Conservation (phyloP, 2,113 vertebrate genomes). For the Macrotus californicus region DNA sequence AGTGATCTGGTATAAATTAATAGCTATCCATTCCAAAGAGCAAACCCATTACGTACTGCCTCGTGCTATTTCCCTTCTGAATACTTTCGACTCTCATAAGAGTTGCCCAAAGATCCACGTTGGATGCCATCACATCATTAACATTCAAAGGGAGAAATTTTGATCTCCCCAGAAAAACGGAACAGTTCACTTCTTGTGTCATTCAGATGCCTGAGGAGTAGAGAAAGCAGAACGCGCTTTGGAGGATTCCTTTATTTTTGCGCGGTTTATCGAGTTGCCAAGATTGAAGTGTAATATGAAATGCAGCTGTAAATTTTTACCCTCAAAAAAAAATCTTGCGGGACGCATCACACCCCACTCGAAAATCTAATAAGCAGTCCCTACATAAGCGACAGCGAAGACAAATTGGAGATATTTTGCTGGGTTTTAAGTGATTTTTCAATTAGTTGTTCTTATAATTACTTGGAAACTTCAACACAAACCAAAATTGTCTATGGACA, state of each 20-base stretch:
- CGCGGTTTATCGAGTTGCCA: background rate
- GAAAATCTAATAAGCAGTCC: background rate
- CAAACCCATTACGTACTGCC: slow-evolving; percentile 63
- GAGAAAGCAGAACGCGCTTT: background rate
- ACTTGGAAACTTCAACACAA: slow-evolving; percentile 32
- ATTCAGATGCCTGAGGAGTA: background rate
- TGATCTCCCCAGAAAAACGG: slow-evolving; percentile 48
- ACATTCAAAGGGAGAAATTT: slow-evolving; percentile 42
- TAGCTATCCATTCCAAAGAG: slow-evolving; percentile 62
- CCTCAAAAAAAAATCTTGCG: background rate
- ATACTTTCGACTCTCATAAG: slow-evolving; percentile 43
- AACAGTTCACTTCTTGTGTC: slow-evolving; percentile 8
- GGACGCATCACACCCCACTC: background rate
- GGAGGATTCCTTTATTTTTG: background rate
- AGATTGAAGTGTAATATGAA: slow-evolving; percentile 6
- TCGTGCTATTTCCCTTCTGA: slow-evolving; percentile 70
- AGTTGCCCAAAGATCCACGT: slow-evolving; percentile 57
- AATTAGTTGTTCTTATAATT: slow-evolving; percentile 27
- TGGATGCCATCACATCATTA: slow-evolving; percentile 58
- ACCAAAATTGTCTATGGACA: slow-evolving; percentile 1
- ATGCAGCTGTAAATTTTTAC: background rate
- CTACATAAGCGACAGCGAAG: background rate
- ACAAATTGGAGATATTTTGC: background rate
- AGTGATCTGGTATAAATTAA: slow-evolving; percentile 71
- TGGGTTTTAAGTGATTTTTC: background rate